Evolutionary conservation across 2,888 invertebrate genomes (phyloP), one percentile per base, ranked within the genome.

Genomic region (Drosophila nr. medialis): DNA sequence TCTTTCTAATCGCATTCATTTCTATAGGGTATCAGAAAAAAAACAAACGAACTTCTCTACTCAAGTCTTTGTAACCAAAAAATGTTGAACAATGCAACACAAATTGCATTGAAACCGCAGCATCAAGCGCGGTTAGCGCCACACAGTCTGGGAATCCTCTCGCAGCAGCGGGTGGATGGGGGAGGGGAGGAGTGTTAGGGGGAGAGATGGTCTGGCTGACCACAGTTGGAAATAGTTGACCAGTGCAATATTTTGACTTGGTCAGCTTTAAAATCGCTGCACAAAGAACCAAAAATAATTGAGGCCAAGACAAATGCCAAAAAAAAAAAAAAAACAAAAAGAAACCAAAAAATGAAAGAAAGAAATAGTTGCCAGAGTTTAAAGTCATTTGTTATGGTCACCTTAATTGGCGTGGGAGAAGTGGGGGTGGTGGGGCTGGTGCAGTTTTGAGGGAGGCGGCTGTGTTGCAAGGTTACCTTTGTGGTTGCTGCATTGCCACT

Each of bases 211-310:
- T 55, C 24, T 61, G 34, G 64, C 53, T 56, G 59, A 83, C 83
- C 83, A 66, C 84, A 89, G 74, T 68, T 84, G 82, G 68, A 71
- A 79, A 80, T 66, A 81, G 85, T 87, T 89, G 85, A 85, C 85
- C 88, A 89, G 51, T 82, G 85, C 80, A 75, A 80, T 85, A 87
- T 85, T 89, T 85, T 77, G 80, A 80, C 85, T 82, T 75, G 89
- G 83, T 85, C 88, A 85, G 88, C 85, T 71, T 63, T 68, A 72
- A 75, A 72, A 67, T 66, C 64, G 53, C 63, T 27, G 56, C 63
- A 61, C 64, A 69, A 68, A 68, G 38, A 53, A 45, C n/a, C 18
- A 27, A 3, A n/a, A 34, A 27, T 38, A n/a, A 67, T 64, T 45
- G 32, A 40, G 61, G 50, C 51, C 30, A 78, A 78, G 60, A 42